phyloP scores from a whole-genome alignment of 2,113 vertebrate species.

The Ranitomeya variabilis region DNA sequence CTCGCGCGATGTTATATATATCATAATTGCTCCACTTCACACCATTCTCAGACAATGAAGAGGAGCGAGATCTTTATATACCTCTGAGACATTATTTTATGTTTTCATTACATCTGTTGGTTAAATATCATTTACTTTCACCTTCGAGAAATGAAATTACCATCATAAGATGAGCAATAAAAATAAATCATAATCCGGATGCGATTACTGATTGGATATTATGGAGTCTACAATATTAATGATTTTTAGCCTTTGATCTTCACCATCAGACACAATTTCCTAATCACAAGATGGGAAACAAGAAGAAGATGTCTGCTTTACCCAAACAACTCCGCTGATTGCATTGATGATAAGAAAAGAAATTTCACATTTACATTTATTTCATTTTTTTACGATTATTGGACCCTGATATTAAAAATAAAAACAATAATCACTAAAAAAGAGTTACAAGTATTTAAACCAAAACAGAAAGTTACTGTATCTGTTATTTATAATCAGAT shows the following conservation, averaged over 20 bases:
- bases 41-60: not conserved
- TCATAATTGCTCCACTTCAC: not conserved
- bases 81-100: not conserved
- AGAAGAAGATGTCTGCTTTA: not conserved
- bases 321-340: not conserved
- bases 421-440: no score
- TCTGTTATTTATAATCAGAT: no score
- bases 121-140: not conserved
- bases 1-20: not conserved
- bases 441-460: no score
- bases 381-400: no score
- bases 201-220: slow-evolving; percentile 6
- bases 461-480: no score
- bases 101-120: not conserved
- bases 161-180: not conserved
- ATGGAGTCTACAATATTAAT: not conserved
- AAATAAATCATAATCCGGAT: not conserved
- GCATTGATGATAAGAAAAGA: not conserved
- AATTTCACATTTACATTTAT: not conserved
- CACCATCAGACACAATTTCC: slow-evolving; percentile 4
- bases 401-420: no score
- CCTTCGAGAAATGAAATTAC: not conserved
- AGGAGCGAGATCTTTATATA: not conserved
- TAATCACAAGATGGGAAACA: not conserved
- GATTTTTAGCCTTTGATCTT: slow-evolving; percentile 20